Base-by-base conservation (phyloP, 2,888 invertebrate species). In the Caenorhabditis drosophilae region DNA sequence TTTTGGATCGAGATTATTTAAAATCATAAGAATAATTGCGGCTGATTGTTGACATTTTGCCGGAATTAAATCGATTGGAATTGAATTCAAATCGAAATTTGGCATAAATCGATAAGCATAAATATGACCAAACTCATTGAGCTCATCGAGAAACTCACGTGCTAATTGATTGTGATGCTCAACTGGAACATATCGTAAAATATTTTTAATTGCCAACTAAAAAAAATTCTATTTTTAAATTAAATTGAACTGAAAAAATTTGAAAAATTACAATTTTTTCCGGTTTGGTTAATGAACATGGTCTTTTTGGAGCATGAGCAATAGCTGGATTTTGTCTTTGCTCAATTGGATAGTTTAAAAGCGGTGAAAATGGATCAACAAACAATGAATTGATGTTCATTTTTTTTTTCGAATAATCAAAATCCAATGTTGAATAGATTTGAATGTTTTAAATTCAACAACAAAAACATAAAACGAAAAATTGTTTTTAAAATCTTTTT, bases 21-120 rank as follows among this genome's bases (percentile, higher is more conserved):
- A 86, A 62, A 89, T 87, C 89, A 89, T 89, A 50, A 87, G 86
- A 85, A 88, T 88, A 26, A 89, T 86, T 34, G 88, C 87, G 0
- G 87, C 87, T 0, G 86, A 87, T 56, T 82, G 78, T 31, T 70
- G 62, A 25, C 70, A 70, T n/a, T 71, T 67, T 1, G 77, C 75
- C 0, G 63, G 59, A 18, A 81, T 79, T 25, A 76, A 71, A 31
- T 56, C 55, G 22, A 83, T 51, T 2, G 69, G 48, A 0, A 75
- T 70, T 0, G 80, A 79, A 66, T 72, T 63, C 11, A 80, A 51
- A 49, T 63, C 64, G 55, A 77, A 79, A 50, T 75, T 74, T 15
- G 75, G 77, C 78, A 77, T 76, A 73, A 88, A 87, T 50, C 88
- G 82, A 81, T 87, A 89, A 86, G 88, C 89, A 81, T 89, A 89